These are phyloP conservation scores for Hystrix cristata DNA, from an alignment of 2,113 vertebrate species.

Conservation along the genomic window DNA sequence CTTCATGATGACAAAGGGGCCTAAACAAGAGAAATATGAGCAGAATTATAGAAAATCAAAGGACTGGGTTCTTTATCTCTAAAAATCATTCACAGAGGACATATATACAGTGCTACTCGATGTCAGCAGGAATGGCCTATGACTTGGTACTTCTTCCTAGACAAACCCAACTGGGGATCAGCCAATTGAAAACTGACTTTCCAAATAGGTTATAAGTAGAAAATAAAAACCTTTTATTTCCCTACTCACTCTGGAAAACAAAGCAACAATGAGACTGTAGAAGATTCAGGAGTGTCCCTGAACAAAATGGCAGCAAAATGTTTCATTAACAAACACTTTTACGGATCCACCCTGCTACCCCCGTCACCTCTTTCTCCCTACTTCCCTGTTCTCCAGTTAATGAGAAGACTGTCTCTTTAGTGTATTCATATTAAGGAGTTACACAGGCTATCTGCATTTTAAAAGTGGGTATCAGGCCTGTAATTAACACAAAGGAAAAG, in stretches of 20 bases:
- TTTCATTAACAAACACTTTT: neutral
- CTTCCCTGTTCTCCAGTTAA: neutral
- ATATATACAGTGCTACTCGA: neutral
- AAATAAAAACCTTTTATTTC: slow-evolving; percentile 31
- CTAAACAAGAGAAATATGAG: slow-evolving; percentile 34
- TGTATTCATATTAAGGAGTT: neutral
- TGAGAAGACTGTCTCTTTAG: neutral
- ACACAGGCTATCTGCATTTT: neutral
- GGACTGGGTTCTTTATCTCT: neutral
- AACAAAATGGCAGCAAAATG: slow-evolving; percentile 14
- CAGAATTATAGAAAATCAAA: neutral
- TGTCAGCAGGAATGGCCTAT: slow-evolving; percentile 3
- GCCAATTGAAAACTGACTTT: slow-evolving; percentile 55
- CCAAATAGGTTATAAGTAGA: slow-evolving; percentile 37
- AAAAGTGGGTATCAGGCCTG: neutral
- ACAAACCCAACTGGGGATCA: slow-evolving; percentile 20
- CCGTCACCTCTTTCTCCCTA: neutral
- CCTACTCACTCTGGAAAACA: slow-evolving; percentile 40
- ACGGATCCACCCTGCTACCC: neutral
- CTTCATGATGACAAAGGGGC: neutral
- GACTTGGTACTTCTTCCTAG: slow-evolving; percentile 21
- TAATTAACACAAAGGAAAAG: neutral
- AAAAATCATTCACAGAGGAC: neutral
- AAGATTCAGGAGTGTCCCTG: neutral
- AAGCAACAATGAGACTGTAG: neutral